Conservation (phyloP, 1,140 invertebrate genomes). For the Sitophilus oryzae region DNA sequence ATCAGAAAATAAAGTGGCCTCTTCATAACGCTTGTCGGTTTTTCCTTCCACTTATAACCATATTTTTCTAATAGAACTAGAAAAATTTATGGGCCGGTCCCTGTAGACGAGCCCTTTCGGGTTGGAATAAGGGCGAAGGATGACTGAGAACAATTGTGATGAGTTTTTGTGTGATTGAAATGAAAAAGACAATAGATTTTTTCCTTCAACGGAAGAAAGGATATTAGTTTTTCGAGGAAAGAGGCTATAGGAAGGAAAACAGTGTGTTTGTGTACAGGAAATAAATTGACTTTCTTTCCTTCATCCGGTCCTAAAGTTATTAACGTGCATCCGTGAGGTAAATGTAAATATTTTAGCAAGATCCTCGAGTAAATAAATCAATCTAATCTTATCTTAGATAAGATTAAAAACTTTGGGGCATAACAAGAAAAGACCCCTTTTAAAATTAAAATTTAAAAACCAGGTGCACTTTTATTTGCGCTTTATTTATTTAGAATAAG, state of each 20-base stretch:
- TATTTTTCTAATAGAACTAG: conserved; percentile 13
- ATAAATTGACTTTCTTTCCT: too few relatives aligned
- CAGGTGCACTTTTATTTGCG: too few relatives aligned
- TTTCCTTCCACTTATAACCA: background rate
- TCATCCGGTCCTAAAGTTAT: too few relatives aligned
- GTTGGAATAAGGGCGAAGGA: conserved; percentile 17
- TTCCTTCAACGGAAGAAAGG: background rate
- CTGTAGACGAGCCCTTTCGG: conserved; percentile 4
- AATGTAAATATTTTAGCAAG: too few relatives aligned
- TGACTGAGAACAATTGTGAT: conserved; percentile 18
- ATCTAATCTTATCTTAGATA: too few relatives aligned
- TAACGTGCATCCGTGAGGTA: too few relatives aligned
- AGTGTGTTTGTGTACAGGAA: too few relatives aligned
- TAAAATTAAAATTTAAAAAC: too few relatives aligned
- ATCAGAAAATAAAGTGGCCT: background rate
- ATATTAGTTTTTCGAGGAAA: conserved; percentile 13
- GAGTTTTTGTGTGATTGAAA: conserved; percentile 21
- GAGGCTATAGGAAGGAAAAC: background rate
- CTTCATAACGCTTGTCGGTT: background rate
- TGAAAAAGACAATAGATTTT: conserved; percentile 21
- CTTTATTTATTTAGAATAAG: too few relatives aligned
- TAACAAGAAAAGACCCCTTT: too few relatives aligned
- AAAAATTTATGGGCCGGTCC: conserved; percentile 17
- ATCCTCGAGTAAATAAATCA: too few relatives aligned
- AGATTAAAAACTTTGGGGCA: too few relatives aligned